A percentile compares a stretch with the other conserved stretches of the same genome.
phyloP scores from a whole-genome alignment of 2,113 vertebrate species.

The Hemicordylus capensis region DNA sequence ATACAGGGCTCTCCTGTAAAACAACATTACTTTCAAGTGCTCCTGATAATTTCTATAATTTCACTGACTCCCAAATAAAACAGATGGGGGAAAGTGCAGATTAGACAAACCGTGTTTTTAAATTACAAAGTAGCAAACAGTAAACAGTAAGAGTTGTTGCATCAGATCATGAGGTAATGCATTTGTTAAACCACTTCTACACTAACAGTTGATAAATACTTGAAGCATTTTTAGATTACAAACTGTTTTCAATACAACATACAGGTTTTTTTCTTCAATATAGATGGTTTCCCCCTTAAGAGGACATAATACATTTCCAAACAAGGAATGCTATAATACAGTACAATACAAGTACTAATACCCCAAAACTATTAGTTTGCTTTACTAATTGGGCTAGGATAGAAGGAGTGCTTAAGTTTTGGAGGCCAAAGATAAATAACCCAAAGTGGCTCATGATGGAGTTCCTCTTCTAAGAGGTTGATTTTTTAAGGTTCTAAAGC shows the following conservation, averaged over 20 bases:
- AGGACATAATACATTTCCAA: background rate
- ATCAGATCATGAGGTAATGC: no score
- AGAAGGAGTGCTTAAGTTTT: background rate
- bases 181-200: no score
- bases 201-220: no score
- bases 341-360: background rate
- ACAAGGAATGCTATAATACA: no score
- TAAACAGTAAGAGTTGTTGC: no score
- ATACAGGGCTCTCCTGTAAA: no score
- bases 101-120: no score
- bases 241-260: background rate
- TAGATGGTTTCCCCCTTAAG: background rate
- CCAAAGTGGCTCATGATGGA: background rate
- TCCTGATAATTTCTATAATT: no score
- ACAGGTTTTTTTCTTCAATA: background rate
- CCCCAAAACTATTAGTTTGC: background rate
- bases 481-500: background rate
- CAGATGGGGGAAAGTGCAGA: no score
- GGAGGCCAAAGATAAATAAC: background rate
- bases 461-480: background rate
- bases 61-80: no score
- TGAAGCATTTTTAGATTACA: background rate
- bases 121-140: no score
- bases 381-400: background rate
- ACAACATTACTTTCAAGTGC: no score